Conservation (phyloP, 2,113 vertebrate genomes). For the Heptranchias perlo region DNA sequence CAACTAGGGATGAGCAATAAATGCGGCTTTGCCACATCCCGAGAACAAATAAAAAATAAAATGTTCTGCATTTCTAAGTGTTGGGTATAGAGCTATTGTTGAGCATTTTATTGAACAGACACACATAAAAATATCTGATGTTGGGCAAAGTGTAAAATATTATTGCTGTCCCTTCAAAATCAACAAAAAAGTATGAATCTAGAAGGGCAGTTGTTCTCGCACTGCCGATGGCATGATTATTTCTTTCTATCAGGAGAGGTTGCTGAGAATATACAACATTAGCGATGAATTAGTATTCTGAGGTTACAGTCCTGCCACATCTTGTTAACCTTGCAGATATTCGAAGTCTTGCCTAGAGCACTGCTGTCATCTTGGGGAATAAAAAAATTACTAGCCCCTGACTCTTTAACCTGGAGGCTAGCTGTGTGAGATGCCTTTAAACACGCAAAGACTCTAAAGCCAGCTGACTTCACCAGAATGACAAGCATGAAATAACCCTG, state of each 20-base stretch:
- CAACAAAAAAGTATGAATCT: neutral
- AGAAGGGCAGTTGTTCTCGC: neutral
- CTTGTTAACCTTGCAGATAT: slow-evolving; percentile 1
- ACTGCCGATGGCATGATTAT: neutral
- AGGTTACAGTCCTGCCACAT: neutral
- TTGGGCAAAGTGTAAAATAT: neutral
- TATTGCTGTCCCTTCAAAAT: neutral
- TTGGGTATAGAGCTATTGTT: neutral
- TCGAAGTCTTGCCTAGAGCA: neutral
- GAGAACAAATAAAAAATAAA: neutral
- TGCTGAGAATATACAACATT: neutral
- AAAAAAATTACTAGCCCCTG: neutral
- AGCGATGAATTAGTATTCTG: neutral
- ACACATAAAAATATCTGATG: neutral
- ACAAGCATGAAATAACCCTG: slow-evolving; percentile 25
- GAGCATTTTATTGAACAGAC: neutral
- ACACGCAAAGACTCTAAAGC: neutral
- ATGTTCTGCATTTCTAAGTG: neutral
- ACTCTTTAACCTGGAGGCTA: slow-evolving; percentile 4
- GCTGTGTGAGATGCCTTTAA: neutral
- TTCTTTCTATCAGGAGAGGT: neutral
- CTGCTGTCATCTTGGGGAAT: neutral
- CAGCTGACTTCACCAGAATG: neutral
- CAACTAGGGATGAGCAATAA: neutral
- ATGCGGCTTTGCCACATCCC: neutral